Conservation (phyloP, 2,888 invertebrate species). For the Acrobasis consociella region DNA sequence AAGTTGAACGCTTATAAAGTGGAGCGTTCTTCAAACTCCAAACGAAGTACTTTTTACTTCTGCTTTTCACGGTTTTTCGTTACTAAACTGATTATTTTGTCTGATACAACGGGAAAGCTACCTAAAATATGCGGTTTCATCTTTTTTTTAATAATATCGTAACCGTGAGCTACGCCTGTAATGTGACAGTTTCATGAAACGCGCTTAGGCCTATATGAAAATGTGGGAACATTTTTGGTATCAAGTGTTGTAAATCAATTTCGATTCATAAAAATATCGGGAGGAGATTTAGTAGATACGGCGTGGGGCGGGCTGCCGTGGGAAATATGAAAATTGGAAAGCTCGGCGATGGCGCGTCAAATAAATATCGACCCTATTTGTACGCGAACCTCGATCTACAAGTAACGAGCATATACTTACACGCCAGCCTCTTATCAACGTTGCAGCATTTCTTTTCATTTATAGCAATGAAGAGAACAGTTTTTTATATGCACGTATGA, state of each 20-base stretch:
- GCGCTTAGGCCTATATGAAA: conserved; percentile 30
- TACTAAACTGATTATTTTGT: neutral
- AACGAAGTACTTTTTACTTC: neutral
- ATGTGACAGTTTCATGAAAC: conserved; percentile 18
- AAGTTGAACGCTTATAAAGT: conserved; percentile 13
- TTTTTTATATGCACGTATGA: no score
- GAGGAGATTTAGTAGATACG: conserved; percentile 65
- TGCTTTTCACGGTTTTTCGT: neutral
- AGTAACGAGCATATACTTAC: conserved; percentile 32
- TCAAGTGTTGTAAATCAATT: conserved; percentile 61
- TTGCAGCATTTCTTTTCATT: conserved; percentile 34
- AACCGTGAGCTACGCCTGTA: conserved; percentile 4
- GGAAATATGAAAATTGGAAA: conserved; percentile 81
- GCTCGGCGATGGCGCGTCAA: conserved; percentile 57
- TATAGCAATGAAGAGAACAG: no score
- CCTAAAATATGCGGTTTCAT: conserved; percentile 3
- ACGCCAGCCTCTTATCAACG: conserved; percentile 38
- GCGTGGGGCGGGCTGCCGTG: conserved; percentile 54
- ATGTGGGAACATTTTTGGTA: conserved; percentile 35
- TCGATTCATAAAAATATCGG: conserved; percentile 70
- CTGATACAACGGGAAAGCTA: neutral
- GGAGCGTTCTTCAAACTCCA: neutral
- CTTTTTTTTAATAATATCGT: conserved; percentile 8
- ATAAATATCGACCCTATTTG: conserved; percentile 74
- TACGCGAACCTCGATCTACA: conserved; percentile 54